Conservation (phyloP, 2,113 vertebrate genomes). For the Oreochromis spilurus region DNA sequence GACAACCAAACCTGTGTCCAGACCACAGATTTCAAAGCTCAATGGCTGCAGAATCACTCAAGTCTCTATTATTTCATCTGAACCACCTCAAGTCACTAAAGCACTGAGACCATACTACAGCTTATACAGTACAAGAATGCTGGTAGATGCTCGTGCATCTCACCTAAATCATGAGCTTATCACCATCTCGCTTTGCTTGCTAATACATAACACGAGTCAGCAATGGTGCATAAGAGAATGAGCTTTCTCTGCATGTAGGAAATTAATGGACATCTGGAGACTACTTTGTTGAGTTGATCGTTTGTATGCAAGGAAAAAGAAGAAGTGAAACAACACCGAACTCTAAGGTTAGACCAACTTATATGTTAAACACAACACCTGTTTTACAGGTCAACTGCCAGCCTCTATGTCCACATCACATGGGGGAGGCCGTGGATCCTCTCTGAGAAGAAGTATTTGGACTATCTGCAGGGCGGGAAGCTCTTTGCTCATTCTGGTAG, state of each 20-base stretch:
- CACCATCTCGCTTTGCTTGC: not conserved
- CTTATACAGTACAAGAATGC: not conserved
- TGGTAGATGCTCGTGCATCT: not conserved
- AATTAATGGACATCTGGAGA: not conserved
- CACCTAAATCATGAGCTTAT: not conserved
- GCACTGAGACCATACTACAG: not conserved
- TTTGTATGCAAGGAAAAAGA: not conserved
- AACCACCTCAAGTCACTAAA: not conserved
- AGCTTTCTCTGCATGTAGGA: not conserved
- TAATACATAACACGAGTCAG: not conserved
- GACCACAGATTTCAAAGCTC: not conserved
- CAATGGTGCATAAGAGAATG: not conserved
- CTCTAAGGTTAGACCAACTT: not conserved
- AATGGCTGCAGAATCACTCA: not conserved
- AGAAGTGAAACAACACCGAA: not conserved
- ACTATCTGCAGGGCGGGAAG: constrained; percentile 22
- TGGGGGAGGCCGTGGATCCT: constrained; percentile 1
- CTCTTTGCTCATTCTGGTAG: not conserved
- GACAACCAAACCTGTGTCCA: not conserved
- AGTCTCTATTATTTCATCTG: not conserved
- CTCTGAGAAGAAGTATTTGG: constrained; percentile 35
- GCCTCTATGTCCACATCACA: constrained; percentile 30
- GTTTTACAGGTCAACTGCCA: constrained; percentile 48
- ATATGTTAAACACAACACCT: constrained; percentile 17
- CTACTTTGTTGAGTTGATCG: not conserved